Evolutionary conservation across 64 coral and sea anemone genomes (phyloP).

Genomic region (Montipora foliosa): DNA sequence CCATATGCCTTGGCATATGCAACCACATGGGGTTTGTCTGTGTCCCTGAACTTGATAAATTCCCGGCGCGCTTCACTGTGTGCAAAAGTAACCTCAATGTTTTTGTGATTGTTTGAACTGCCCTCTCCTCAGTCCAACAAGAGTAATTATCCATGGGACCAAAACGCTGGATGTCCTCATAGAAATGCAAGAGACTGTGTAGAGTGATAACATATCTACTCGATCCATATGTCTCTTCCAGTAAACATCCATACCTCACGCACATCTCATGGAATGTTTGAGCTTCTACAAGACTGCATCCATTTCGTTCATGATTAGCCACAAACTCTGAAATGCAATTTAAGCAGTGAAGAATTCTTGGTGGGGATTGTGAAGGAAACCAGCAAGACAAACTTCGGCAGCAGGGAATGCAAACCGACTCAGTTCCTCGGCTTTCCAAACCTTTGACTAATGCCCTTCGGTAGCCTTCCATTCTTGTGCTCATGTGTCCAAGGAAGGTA

Average conservation of each 20-base stretch:
- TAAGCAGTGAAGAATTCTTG: neutral
- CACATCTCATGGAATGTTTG: too few relatives aligned
- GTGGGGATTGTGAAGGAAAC: neutral
- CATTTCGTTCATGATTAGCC: too few relatives aligned
- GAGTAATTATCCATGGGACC: conserved; percentile 47
- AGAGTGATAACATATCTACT: conserved; percentile 32
- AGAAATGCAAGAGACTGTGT: conserved; percentile 56
- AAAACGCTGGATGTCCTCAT: conserved; percentile 42
- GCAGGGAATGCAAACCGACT: conserved; percentile 48
- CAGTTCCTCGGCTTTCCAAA: conserved; percentile 61
- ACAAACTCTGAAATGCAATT: too few relatives aligned
- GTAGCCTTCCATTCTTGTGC: neutral
- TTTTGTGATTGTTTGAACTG: conserved; percentile 8
- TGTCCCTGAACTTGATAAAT: neutral
- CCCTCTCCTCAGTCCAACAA: conserved; percentile 35
- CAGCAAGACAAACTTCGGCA: conserved; percentile 29
- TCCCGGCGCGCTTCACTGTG: conserved; percentile 13
- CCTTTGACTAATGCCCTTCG: too few relatives aligned
- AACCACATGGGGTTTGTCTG: too few relatives aligned
- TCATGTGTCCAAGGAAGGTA: too few relatives aligned
- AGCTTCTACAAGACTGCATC: too few relatives aligned
- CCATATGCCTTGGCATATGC: too few relatives aligned
- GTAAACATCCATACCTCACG: too few relatives aligned
- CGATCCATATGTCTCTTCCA: conserved; percentile 42
- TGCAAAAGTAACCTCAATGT: conserved; percentile 56